Conservation (phyloP, 2,113 vertebrate genomes). For the Rhipidura dahli region DNA sequence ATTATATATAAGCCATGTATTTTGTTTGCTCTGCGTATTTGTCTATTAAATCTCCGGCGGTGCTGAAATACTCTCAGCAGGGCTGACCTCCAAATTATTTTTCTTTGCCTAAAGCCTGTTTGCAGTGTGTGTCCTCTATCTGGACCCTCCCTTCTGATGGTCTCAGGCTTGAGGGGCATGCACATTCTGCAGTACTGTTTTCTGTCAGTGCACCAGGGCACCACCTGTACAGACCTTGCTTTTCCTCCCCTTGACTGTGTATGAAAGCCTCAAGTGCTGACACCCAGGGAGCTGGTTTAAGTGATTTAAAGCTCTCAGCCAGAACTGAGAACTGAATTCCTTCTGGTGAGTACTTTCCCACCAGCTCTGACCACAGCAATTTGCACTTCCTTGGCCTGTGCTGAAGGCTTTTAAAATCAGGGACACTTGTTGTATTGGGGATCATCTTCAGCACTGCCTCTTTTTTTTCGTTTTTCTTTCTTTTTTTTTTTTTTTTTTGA, state of each 20-base stretch:
- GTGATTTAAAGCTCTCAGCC: not conserved
- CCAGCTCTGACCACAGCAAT: slow-evolving; percentile 30
- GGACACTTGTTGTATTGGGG: slow-evolving; percentile 30
- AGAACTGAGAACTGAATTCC: not conserved
- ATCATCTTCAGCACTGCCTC: slow-evolving; percentile 57
- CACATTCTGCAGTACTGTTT: not conserved
- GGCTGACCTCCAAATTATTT: not conserved
- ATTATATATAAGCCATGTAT: not conserved
- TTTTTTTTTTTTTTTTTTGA: not conserved
- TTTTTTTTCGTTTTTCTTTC: not conserved
- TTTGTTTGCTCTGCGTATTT: not conserved
- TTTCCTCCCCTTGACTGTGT: fast-evolving
- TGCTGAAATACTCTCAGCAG: not conserved
- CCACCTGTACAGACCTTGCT: not conserved
- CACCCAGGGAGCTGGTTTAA: not conserved
- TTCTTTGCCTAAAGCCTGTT: not conserved
- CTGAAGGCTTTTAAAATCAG: slow-evolving; percentile 61
- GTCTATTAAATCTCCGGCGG: not conserved
- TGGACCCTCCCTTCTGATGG: not conserved
- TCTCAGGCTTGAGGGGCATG: not conserved
- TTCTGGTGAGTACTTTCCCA: not conserved
- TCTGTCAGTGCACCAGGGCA: not conserved
- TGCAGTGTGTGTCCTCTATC: not conserved
- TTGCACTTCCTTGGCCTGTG: slow-evolving; percentile 61
- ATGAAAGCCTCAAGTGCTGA: not conserved